Percentiles rank a stretch among this genome's conserved stretches.
These are phyloP conservation scores for Anabacerthia variegaticeps DNA, from an alignment of 2,797 vertebrate species.

Conservation along the genomic window DNA sequence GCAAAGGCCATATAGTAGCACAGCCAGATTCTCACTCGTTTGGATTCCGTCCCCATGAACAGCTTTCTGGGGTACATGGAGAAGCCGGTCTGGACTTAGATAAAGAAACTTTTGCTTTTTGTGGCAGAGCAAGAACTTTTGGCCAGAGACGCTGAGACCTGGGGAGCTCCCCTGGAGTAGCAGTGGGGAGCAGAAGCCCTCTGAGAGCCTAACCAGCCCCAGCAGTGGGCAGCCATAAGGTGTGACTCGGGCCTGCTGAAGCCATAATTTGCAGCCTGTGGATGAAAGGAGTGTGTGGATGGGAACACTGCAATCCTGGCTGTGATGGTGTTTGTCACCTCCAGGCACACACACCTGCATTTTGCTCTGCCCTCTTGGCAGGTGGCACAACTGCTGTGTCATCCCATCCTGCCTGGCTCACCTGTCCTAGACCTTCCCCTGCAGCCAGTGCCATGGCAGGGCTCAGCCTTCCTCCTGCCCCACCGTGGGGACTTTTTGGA, in stretches of 20 bases:
- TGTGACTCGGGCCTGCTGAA: not conserved
- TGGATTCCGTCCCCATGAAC: not conserved
- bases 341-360: not conserved
- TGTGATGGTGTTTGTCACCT: not conserved
- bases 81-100: not conserved
- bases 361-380: not conserved
- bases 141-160: not conserved
- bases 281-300: not conserved
- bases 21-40: not conserved
- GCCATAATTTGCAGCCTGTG: not conserved
- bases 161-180: not conserved
- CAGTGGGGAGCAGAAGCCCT: not conserved
- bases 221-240: not conserved
- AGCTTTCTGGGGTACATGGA: not conserved
- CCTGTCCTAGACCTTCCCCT: not conserved
- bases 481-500: not conserved
- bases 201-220: not conserved
- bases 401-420: not conserved
- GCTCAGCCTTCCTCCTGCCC: not conserved
- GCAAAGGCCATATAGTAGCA: not conserved
- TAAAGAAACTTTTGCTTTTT: not conserved
- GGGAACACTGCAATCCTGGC: not conserved
- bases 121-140: not conserved
- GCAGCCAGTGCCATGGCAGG: not conserved
- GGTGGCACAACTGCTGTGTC: not conserved